Percentiles rank a stretch among this genome's conserved stretches.
These are phyloP conservation scores for Drosophila novamexicana DNA, from an alignment of 1,140 invertebrate genomes.

Conservation along the genomic window DNA sequence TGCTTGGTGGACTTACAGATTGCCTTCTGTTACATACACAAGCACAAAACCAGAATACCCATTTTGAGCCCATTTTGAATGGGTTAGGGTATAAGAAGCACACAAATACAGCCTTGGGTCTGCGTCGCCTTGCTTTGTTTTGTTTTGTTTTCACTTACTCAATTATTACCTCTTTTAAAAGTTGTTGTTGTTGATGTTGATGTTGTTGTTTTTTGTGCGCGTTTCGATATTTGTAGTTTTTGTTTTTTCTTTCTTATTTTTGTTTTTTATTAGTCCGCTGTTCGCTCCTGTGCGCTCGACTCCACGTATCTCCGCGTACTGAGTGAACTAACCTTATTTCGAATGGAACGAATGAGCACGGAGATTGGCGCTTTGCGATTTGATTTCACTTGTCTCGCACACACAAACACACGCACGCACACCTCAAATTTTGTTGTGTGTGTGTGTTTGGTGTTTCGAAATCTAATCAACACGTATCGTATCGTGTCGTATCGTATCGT, in stretches of 20 bases:
- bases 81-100: not conserved
- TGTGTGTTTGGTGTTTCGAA: slow-evolving; percentile 52
- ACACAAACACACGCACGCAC: slow-evolving; percentile 27
- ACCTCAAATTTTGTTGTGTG: slow-evolving; percentile 30
- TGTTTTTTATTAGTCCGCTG: slow-evolving; percentile 8
- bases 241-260: slow-evolving; percentile 1
- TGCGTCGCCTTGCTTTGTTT: slow-evolving; percentile 2
- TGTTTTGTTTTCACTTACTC: slow-evolving; percentile 23
- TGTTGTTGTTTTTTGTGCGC: not conserved
- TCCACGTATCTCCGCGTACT: slow-evolving; percentile 69
- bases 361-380: slow-evolving; percentile 52
- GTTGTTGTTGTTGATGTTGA: slow-evolving; percentile 5
- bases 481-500: slow-evolving; percentile 41
- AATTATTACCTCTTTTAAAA: slow-evolving; percentile 32
- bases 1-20: too few species aligned
- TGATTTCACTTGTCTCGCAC: slow-evolving; percentile 41
- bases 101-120: slow-evolving; percentile 14
- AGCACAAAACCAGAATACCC: not conserved
- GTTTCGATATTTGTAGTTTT: slow-evolving; percentile 10
- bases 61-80: not conserved
- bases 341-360: slow-evolving; percentile 43
- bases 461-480: slow-evolving; percentile 79
- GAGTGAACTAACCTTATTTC: slow-evolving; percentile 76
- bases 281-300: slow-evolving; percentile 73
- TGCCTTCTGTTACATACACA: not conserved